Percentiles rank a stretch among this genome's conserved stretches.
phyloP scores from a whole-genome alignment of 2,888 invertebrate genomes.

The Mylabris sibirica region DNA sequence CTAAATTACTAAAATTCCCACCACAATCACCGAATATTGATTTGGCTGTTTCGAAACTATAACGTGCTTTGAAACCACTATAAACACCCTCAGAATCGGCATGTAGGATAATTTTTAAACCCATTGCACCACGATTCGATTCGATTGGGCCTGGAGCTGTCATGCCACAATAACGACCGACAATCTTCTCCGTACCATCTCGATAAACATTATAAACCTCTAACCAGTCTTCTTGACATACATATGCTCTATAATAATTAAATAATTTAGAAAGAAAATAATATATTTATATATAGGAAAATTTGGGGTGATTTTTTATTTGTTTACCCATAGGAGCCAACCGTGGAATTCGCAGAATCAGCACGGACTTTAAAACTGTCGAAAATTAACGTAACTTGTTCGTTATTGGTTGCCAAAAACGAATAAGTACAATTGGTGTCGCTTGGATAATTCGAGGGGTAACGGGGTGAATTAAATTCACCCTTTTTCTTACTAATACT shows the following conservation, averaged over 20 bases:
- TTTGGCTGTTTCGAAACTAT: conserved; percentile 88
- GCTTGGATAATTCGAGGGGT: conserved; percentile 96
- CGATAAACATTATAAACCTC: conserved; percentile 91
- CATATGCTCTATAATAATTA: conserved; percentile 66
- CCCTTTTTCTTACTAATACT: conserved; percentile 87
- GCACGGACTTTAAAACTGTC: conserved; percentile 91
- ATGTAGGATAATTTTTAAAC: conserved; percentile 87
- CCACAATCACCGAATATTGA: conserved; percentile 94
- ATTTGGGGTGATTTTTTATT: too few relatives aligned
- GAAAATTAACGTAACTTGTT: conserved; percentile 89
- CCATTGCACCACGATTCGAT: conserved; percentile 87
- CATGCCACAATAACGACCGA: conserved; percentile 90
- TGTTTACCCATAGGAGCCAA: conserved; percentile 80
- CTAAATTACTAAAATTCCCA: conserved; percentile 84
- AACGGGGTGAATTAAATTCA: conserved; percentile 94
- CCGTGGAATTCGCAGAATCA: conserved; percentile 79
- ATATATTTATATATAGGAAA: too few relatives aligned
- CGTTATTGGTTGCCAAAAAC: conserved; percentile 85
- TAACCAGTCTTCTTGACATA: conserved; percentile 92
- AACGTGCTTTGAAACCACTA: conserved; percentile 95
- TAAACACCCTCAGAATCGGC: conserved; percentile 88
- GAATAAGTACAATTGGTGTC: conserved; percentile 93
- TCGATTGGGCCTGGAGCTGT: conserved; percentile 95
- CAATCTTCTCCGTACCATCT: conserved; percentile 81
- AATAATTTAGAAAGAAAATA: too few relatives aligned